phyloP scores from a whole-genome alignment of 2,113 vertebrate species.

The Onychostoma macrolepis region DNA sequence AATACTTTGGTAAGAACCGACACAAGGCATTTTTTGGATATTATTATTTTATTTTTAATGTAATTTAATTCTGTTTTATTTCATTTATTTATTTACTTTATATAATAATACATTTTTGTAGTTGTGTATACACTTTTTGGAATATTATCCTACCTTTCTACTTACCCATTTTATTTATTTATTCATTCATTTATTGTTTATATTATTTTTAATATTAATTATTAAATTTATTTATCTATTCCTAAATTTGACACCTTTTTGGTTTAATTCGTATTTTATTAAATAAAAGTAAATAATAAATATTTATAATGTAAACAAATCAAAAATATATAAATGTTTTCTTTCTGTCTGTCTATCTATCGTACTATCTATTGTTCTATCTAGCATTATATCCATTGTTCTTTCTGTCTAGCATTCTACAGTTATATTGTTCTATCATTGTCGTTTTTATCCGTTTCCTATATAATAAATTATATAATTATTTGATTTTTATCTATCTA shows the following conservation, averaged over 20 bases:
- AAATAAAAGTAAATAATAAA: not conserved
- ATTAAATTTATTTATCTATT: not conserved
- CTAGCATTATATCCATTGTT: no score
- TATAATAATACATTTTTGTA: not conserved
- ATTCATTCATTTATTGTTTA: not conserved
- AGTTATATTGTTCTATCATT: not conserved
- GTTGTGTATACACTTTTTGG: no score
- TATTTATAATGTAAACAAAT: not conserved
- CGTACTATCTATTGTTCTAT: no score
- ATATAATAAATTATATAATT: not conserved
- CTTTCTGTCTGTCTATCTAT: not conserved
- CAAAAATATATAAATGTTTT: not conserved
- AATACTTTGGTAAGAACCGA: slow-evolving; percentile 89
- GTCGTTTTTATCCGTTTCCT: no score
- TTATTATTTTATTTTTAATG: not conserved
- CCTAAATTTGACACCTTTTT: not conserved
- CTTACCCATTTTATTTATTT: not conserved
- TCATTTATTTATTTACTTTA: not conserved
- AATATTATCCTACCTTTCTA: not conserved
- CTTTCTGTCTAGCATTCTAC: not conserved
- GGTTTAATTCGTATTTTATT: not conserved
- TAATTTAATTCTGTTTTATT: not conserved
- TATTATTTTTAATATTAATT: not conserved
- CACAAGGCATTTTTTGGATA: not conserved
- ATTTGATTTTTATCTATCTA: not conserved